Percentiles rank a stretch among this genome's conserved stretches.
These are phyloP conservation scores for Eulacestoma nigropectus DNA, from an alignment of 2,113 vertebrate species.

Conservation along the genomic window DNA sequence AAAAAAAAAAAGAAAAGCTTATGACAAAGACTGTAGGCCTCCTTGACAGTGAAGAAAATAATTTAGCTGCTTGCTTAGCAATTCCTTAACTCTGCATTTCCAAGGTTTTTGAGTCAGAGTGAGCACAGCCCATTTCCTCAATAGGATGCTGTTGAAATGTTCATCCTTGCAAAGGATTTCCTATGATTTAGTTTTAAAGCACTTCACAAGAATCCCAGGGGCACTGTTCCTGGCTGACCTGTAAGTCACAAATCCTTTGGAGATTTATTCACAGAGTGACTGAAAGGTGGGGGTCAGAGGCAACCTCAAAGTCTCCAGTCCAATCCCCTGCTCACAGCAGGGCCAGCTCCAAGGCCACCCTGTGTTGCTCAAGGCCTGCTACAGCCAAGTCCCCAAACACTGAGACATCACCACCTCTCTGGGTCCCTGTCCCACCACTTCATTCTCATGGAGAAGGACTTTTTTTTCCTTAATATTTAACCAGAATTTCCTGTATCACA, in stretches of 20 bases:
- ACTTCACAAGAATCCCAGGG: background rate
- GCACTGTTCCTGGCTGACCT: background rate
- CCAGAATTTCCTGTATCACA: background rate
- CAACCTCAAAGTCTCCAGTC: background rate
- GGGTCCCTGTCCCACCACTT: background rate
- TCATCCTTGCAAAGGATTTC: background rate
- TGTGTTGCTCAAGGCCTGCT: background rate
- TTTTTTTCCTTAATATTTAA: background rate
- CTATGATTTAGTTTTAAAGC: background rate
- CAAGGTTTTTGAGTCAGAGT: background rate
- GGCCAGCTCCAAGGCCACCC: background rate
- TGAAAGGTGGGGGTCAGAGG: background rate
- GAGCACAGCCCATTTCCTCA: constrained; percentile 3
- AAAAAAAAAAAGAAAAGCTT: background rate
- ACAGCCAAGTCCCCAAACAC: background rate
- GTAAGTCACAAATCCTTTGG: background rate
- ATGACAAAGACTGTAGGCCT: background rate
- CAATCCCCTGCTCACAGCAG: background rate
- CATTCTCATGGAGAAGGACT: background rate
- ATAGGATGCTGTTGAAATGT: background rate
- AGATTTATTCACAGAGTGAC: background rate
- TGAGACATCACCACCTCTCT: background rate
- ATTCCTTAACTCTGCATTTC: background rate
- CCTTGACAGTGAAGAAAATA: background rate
- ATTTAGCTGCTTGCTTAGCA: background rate